Evolutionary conservation across 2,888 invertebrate species (phyloP).

Genomic region (Andrena marginata): DNA sequence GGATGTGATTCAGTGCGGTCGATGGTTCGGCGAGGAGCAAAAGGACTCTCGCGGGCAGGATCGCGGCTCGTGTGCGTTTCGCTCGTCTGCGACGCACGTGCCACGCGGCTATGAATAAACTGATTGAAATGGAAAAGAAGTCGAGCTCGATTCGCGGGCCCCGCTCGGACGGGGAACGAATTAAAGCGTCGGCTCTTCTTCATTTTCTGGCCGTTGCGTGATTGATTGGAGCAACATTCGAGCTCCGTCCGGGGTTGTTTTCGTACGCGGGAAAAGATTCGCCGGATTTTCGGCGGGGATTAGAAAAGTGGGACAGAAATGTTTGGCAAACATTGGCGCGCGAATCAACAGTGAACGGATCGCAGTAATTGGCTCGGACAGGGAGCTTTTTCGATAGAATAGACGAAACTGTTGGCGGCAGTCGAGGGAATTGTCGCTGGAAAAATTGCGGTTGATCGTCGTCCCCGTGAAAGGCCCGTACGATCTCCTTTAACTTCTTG

Average conservation of each 20-base stretch:
- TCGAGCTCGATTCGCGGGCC: not conserved
- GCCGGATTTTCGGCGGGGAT: too few relatives aligned
- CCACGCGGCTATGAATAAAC: conserved; percentile 37
- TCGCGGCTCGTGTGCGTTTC: conserved; percentile 27
- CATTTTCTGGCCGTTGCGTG: not conserved
- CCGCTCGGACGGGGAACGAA: too few relatives aligned
- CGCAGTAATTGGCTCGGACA: too few relatives aligned
- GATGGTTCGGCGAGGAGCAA: conserved; percentile 28
- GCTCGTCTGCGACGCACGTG: conserved; percentile 27
- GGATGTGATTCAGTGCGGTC: conserved; percentile 42
- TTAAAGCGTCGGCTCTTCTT: not conserved
- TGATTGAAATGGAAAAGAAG: conserved; percentile 17
- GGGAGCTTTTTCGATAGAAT: too few relatives aligned
- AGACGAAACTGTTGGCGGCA: too few relatives aligned
- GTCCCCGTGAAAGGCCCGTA: not conserved
- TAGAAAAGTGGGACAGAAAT: too few relatives aligned
- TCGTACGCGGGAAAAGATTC: not conserved
- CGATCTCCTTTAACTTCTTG: conserved; percentile 60
- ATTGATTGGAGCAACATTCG: conserved; percentile 1
- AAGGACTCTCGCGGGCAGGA: conserved; percentile 22
- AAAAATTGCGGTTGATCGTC: not conserved
- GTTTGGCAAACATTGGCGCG: too few relatives aligned
- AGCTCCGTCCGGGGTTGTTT: not conserved
- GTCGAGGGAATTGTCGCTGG: not conserved
- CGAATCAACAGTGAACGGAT: too few relatives aligned